phyloP scores from a whole-genome alignment of 2,797 vertebrate species.

The Scyliorhinus canicula region DNA sequence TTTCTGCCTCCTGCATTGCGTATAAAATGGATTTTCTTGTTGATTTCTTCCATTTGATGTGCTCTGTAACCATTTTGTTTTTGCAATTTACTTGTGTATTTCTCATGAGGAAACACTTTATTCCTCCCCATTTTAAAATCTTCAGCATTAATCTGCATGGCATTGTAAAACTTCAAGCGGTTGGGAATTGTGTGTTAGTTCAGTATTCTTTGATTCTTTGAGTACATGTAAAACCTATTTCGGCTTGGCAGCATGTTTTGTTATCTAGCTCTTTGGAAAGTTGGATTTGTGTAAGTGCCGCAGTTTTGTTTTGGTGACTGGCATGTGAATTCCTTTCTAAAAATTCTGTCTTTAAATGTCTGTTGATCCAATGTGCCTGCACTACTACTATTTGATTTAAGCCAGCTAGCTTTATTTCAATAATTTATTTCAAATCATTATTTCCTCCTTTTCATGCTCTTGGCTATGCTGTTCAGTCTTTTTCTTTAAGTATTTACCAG shows the following conservation, averaged over 20 bases:
- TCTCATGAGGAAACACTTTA: background rate
- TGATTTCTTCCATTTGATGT: background rate
- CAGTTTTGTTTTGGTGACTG: background rate
- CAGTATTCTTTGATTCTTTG: background rate
- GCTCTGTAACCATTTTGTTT: background rate
- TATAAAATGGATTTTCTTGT: background rate
- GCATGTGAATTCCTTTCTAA: background rate
- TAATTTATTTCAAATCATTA: background rate
- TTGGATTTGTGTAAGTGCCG: background rate
- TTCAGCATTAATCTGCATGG: background rate
- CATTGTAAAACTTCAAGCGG: background rate
- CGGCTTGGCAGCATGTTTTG: background rate
- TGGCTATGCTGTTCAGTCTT: background rate
- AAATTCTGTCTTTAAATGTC: background rate
- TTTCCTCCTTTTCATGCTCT: background rate
- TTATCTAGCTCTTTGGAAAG: background rate
- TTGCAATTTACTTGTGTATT: background rate
- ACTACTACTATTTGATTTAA: background rate
- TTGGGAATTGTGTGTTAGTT: background rate
- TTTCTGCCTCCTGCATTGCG: background rate
- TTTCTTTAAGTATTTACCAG: background rate
- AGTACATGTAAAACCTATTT: background rate
- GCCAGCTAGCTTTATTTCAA: too few species aligned
- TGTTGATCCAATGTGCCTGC: background rate
- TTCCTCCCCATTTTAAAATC: background rate